Percentiles rank a stretch among this genome's conserved stretches.
These are phyloP conservation scores for Oncopodura yosiiana DNA, from an alignment of 1,140 invertebrate species.

Conservation along the genomic window DNA sequence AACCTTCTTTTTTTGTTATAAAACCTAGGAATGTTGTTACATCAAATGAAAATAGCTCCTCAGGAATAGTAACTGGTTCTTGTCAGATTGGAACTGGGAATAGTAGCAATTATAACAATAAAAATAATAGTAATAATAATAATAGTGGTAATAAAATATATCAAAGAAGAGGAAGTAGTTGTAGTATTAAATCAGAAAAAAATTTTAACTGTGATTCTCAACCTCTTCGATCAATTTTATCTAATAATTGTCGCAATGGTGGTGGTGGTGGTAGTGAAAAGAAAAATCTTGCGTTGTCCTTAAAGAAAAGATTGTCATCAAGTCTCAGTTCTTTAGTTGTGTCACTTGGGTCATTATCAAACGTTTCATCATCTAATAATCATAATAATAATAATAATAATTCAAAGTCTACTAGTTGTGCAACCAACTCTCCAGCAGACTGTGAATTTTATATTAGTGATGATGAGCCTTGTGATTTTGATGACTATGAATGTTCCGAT, in stretches of 20 bases:
- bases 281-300: conserved; percentile 6
- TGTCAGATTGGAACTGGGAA: no score
- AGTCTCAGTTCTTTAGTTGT: conserved; percentile 31
- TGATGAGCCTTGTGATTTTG: conserved; percentile 23
- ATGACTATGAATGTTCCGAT: conserved; percentile 27
- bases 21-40: no score
- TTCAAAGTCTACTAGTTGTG: conserved; percentile 11
- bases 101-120: not conserved
- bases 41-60: no score
- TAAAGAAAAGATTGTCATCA: conserved; percentile 31
- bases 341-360: conserved; percentile 23
- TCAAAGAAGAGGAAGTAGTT: no score
- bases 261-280: not conserved
- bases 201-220: no score
- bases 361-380: not conserved
- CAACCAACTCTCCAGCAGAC: conserved; percentile 10
- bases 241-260: not conserved
- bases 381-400: not conserved
- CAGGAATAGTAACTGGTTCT: no score
- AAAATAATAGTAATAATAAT: not conserved
- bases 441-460: conserved; percentile 15
- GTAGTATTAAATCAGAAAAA: no score
- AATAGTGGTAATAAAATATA: not conserved
- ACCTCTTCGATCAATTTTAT: no score
- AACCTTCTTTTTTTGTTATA: no score